phyloP scores from a whole-genome alignment of 2,888 invertebrate genomes.

The Chymomyza caudatula region DNA sequence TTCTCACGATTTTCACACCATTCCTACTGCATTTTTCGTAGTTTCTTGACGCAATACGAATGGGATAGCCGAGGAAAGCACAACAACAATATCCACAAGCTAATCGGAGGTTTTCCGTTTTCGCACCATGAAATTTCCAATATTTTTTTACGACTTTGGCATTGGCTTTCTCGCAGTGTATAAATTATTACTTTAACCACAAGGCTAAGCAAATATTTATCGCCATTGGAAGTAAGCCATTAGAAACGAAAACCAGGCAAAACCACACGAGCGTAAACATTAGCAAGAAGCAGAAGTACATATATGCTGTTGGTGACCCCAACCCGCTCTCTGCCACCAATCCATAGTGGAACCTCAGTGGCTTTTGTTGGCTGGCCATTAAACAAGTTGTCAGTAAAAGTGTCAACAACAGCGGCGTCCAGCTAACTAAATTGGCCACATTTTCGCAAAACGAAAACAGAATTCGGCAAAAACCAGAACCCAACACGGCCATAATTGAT shows the following conservation, averaged over 20 bases:
- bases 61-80: too few species aligned
- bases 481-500: conserved; percentile 14
- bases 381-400: conserved; percentile 4
- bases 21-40: too few species aligned
- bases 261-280: conserved; percentile 4
- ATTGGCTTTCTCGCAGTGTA: background rate
- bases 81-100: too few species aligned
- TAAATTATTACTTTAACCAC: background rate
- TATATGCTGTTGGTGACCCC: background rate
- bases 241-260: background rate
- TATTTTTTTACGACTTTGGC: too few species aligned
- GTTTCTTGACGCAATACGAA: too few species aligned
- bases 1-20: too few species aligned
- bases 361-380: conserved; percentile 1
- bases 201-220: background rate
- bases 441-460: background rate
- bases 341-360: background rate
- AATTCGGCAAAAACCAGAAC: background rate
- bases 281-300: background rate
- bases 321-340: background rate
- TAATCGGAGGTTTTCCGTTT: too few species aligned
- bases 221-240: background rate
- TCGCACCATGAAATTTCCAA: too few species aligned
- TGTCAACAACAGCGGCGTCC: conserved; percentile 8
- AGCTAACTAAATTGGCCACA: conserved; percentile 4